Conservation (phyloP, 1,140 invertebrate genomes). For the Agrypnia vestita region DNA sequence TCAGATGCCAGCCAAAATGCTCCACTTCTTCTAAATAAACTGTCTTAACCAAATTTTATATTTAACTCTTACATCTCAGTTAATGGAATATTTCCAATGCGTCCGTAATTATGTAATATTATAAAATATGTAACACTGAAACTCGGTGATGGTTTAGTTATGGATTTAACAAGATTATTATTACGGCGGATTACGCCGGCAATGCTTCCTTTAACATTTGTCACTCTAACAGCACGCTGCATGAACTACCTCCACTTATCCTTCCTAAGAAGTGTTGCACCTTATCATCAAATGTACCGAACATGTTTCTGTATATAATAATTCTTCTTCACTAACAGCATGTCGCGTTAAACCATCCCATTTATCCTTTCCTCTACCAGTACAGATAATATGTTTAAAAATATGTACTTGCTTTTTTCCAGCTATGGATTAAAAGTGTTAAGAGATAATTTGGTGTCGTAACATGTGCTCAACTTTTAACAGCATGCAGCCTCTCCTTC, state of each 20-base stretch:
- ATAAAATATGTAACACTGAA: not conserved
- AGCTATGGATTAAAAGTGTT: not conserved
- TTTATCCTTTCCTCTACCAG: not conserved
- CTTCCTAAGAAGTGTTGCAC: slow-evolving; percentile 14
- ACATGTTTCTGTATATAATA: slow-evolving; percentile 8
- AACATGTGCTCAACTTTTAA: slow-evolving; percentile 33
- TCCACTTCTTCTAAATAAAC: not conserved
- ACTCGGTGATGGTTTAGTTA: slow-evolving; percentile 14
- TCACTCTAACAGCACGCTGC: slow-evolving; percentile 27
- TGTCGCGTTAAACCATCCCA: slow-evolving; percentile 4
- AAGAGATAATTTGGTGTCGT: slow-evolving; percentile 1
- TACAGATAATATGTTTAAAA: slow-evolving; percentile 5
- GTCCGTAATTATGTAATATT: not conserved
- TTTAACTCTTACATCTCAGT: not conserved
- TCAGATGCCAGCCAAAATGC: slow-evolving; percentile 51
- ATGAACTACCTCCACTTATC: slow-evolving; percentile 14
- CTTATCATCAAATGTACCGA: not conserved
- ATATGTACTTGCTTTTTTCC: not conserved
- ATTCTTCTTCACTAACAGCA: slow-evolving; percentile 16
- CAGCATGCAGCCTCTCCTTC: slow-evolving; percentile 31
- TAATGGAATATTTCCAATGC: not conserved
- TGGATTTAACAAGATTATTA: not conserved
- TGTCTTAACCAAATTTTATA: slow-evolving; percentile 10
- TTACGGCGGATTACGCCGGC: not conserved
- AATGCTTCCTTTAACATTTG: slow-evolving; percentile 18